Conservation (phyloP, 2,888 invertebrate species). For the Scrobipalpa atriplicella region DNA sequence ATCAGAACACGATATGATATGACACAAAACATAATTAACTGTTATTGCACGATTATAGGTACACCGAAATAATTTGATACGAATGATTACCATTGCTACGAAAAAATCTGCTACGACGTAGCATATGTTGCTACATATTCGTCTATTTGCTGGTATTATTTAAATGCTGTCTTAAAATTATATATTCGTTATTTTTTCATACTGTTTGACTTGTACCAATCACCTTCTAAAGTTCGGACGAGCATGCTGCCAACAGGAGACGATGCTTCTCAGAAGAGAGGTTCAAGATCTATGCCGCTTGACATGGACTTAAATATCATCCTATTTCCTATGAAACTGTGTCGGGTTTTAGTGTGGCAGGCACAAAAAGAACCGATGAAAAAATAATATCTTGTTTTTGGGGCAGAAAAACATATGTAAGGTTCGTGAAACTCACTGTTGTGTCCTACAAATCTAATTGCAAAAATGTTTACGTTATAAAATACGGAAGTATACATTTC, state of each 20-base stretch:
- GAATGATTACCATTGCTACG: too few relatives aligned
- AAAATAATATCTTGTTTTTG: neutral
- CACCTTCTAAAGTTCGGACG: conserved; percentile 65
- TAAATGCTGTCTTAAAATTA: too few relatives aligned
- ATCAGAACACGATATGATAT: too few relatives aligned
- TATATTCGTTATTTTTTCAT: too few relatives aligned
- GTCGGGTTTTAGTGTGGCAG: conserved; percentile 35
- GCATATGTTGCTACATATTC: neutral
- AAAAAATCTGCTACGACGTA: conserved; percentile 1
- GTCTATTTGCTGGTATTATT: too few relatives aligned
- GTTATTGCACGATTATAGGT: too few relatives aligned
- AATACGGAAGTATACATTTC: neutral
- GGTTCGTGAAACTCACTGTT: neutral
- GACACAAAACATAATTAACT: too few relatives aligned
- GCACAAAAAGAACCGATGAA: neutral
- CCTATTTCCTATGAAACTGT: conserved; percentile 54
- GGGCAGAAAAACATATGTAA: conserved; percentile 2
- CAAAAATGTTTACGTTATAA: neutral
- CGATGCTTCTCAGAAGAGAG: conserved; percentile 67
- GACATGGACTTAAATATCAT: conserved; percentile 57
- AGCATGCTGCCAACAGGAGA: conserved; percentile 71
- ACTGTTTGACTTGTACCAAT: conserved; percentile 52
- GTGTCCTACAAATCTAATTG: neutral
- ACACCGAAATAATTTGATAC: too few relatives aligned
- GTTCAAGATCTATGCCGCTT: conserved; percentile 74